A percentile compares a stretch with the other conserved stretches of the same genome.
Conservation (phyloP, 2,113 vertebrate genomes). For the Morphnarchus princeps region DNA sequence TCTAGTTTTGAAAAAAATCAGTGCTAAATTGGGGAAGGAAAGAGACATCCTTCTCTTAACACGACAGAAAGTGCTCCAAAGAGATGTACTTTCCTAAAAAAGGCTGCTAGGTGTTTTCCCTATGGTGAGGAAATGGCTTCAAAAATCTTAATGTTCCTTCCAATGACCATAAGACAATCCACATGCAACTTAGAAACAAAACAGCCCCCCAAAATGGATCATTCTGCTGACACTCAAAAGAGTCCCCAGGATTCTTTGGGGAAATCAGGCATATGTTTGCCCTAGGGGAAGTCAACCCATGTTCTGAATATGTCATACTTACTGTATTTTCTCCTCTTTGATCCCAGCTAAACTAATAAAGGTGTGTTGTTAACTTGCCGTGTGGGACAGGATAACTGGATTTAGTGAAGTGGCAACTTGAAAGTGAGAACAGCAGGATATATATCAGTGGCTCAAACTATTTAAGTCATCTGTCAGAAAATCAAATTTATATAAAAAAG, state of each 20-base stretch:
- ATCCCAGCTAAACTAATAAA: not conserved
- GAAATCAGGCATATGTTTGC: not conserved
- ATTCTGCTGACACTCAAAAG: not conserved
- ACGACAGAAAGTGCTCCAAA: not conserved
- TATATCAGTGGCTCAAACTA: not conserved
- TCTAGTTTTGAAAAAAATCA: not conserved
- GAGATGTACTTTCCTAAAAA: not conserved
- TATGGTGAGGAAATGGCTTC: not conserved
- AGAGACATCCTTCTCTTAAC: not conserved
- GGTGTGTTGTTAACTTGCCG: not conserved
- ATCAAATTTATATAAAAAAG: not conserved
- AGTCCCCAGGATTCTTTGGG: not conserved
- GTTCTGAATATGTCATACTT: not conserved
- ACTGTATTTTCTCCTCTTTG: not conserved
- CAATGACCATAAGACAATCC: not conserved
- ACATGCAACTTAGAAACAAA: not conserved
- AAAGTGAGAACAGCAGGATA: not conserved
- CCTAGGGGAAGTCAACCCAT: not conserved
- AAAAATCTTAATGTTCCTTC: not conserved
- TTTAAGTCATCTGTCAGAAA: not conserved
- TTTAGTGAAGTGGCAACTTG: not conserved
- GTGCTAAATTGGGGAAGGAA: not conserved
- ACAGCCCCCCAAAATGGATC: not conserved
- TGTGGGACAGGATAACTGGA: not conserved
- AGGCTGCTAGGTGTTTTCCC: not conserved